phyloP scores from a whole-genome alignment of 2,888 invertebrate species.

The Polydrusus tereticollis region DNA sequence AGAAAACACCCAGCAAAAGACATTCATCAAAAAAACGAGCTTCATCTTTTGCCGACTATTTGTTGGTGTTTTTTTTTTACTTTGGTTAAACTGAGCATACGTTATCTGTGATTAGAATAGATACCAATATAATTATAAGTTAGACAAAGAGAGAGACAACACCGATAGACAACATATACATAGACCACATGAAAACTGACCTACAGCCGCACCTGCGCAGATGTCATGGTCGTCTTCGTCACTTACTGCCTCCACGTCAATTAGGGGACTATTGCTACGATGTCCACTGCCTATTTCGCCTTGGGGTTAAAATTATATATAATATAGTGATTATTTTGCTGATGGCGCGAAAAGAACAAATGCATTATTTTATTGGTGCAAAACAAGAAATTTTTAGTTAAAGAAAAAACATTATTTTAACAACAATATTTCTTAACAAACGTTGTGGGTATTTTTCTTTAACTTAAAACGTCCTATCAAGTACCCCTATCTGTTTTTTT shows the following conservation, averaged over 20 bases:
- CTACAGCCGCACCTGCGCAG: slow-evolving; percentile 69
- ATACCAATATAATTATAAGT: slow-evolving; percentile 37
- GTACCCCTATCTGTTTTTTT: too few species aligned
- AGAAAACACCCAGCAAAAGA: too few species aligned
- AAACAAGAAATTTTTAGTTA: too few species aligned
- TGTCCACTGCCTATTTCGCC: slow-evolving; percentile 76
- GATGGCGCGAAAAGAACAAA: not conserved
- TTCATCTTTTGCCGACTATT: too few species aligned
- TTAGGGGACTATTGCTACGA: slow-evolving; percentile 75
- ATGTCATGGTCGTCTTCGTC: slow-evolving; percentile 62
- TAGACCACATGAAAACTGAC: slow-evolving; percentile 70
- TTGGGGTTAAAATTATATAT: slow-evolving; percentile 57
- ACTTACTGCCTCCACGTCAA: slow-evolving; percentile 77
- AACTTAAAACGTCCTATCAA: too few species aligned
- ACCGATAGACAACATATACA: slow-evolving; percentile 64
- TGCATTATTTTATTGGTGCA: too few species aligned
- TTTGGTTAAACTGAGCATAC: slow-evolving; percentile 8
- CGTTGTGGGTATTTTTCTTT: too few species aligned
- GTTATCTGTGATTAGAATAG: slow-evolving; percentile 36
- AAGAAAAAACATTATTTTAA: too few species aligned
- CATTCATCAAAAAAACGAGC: too few species aligned
- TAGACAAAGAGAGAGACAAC: slow-evolving; percentile 60
- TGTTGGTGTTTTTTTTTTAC: too few species aligned
- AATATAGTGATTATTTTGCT: not conserved
- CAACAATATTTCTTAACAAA: too few species aligned